Base-by-base conservation (phyloP, 1,140 invertebrate species). In the Drosophila sulfurigaster region DNA sequence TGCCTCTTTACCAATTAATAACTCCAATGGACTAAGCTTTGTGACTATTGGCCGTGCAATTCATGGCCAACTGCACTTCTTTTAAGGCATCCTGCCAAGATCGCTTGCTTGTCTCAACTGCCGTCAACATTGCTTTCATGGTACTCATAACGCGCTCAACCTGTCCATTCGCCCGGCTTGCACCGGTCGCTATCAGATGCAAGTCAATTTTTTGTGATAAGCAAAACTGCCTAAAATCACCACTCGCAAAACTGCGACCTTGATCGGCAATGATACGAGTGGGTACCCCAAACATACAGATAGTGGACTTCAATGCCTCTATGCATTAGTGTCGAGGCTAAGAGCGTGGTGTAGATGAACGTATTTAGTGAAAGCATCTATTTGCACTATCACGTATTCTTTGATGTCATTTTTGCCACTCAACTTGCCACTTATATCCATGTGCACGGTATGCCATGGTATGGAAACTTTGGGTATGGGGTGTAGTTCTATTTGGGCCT, bases 191-290 rank as follows among this genome's bases (percentile, higher is more conserved):
- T 15, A 60, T 48, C 20, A 43, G 20, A 11, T 58, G 38, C 15
- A 58, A 41, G 11, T 41, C 13, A 41, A 43, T 58, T 1, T 58
- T 58, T 45, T 58, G 35, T 1, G 8, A 10, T 3, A 38, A 8
- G 16, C 56, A 58, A 38, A 58, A 43, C 38, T 58, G 8, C 7
- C 1, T 8, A 43, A 43, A n/a, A n/a, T n/a, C n/a, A n/a, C n/a
- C n/a, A 49, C 59, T 62, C 6, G 45, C 13, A 48, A 62, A 49
- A 49, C 45, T 62, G 8, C 45, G 57, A 4, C 41, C 41, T 25
- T 46, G 59, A 13, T 62, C 59, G n/a, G 45, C 59, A 48, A 35
- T 48, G n/a, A n/a, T n/a, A n/a, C n/a, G n/a, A n/a, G n/a, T 62
- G 8, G 59, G 59, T 35, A 62, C 59, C 8, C 45, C 28, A 62